Base-by-base conservation (phyloP, 2,797 vertebrate species). In the Oreortyx pictus region DNA sequence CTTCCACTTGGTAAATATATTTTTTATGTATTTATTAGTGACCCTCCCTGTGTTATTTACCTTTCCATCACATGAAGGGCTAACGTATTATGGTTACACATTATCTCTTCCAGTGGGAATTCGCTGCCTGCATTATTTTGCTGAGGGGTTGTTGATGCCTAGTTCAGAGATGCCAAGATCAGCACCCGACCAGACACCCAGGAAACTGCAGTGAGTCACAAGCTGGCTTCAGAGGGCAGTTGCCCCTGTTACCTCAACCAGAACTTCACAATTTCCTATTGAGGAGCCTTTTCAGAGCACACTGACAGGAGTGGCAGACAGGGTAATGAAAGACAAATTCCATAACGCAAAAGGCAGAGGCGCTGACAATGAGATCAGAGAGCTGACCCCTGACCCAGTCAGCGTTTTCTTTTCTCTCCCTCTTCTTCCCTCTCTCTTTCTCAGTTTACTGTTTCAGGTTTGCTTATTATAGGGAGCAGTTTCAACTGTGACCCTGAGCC, bases 331-430 rank as follows among this genome's bases (percentile, higher is more conserved):
- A 98, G 97, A 98, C 96, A 97, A 97, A 97, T 96, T 97, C 96
- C 97, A 96, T 96, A 98, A 97, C 49, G 97, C 97, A 95, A 97
- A 97, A 97, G 96, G 96, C 97, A 90, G 95, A 97, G 96, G 94
- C 75, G 27, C 98, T 95, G 84, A 97, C 98, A 98, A 98, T 98
- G 97, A 98, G 98, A 98, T 98, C 98, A 98, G 97, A 98, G 97
- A 94, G 87, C 90, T 97, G 98, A 98, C 98, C 98, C 98, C 97
- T 98, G 98, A 98, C 98, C 97, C 92, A 96, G 97, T 97, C 97
- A 94, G 96, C 93, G 89, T 98, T 97, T 98, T 98, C 98, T 98
- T 98, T 98, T 98, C 97, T 98, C 94, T 97, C 85, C 91, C 97
- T 98, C 97, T 97, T 88, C 97, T 97, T 98, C 97, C 97, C 98